A percentile compares a stretch with the other conserved stretches of the same genome.
Evolutionary conservation across 2,797 vertebrate genomes (phyloP).

Genomic region (Neoniphon sammara): DNA sequence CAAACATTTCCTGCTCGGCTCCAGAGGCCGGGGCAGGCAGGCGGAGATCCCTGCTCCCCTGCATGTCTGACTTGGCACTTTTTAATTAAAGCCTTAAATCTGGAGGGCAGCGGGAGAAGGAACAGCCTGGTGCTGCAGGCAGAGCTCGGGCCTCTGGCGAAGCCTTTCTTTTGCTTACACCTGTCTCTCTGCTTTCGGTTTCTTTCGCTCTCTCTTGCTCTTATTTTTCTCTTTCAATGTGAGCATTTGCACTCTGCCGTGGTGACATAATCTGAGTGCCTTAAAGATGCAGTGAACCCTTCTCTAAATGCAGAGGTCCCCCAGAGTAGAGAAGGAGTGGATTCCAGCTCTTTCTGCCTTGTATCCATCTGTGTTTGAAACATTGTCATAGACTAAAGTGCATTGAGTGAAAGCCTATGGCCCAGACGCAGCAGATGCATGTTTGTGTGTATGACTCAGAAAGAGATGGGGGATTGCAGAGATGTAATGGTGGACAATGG

Average conservation of each 20-base stretch:
- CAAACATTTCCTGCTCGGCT: constrained; percentile 87
- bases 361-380: constrained; percentile 74
- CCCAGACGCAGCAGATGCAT: constrained; percentile 80
- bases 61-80: constrained; percentile 79
- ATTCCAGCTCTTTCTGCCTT: constrained; percentile 63
- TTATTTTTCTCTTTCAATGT: constrained; percentile 6
- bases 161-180: constrained; percentile 53
- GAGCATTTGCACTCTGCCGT: constrained; percentile 40
- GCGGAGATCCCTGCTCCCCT: constrained; percentile 65
- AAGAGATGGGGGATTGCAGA: constrained; percentile 73
- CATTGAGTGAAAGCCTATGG: constrained; percentile 63
- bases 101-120: constrained; percentile 55
- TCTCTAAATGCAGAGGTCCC: constrained; percentile 51
- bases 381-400: constrained; percentile 68
- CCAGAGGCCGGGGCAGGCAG: constrained; percentile 79
- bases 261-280: constrained; percentile 12
- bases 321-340: constrained; percentile 41
- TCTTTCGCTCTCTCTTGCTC: constrained; percentile 27
- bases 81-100: constrained; percentile 83
- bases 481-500: constrained; percentile 81
- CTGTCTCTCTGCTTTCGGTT: constrained; percentile 51
- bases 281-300: constrained; percentile 75
- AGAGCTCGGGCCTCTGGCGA: constrained; percentile 32
- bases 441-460: constrained; percentile 69
- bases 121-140: constrained; percentile 49